phyloP scores from a whole-genome alignment of 2,797 vertebrate species.

The Sphaeramia orbicularis region DNA sequence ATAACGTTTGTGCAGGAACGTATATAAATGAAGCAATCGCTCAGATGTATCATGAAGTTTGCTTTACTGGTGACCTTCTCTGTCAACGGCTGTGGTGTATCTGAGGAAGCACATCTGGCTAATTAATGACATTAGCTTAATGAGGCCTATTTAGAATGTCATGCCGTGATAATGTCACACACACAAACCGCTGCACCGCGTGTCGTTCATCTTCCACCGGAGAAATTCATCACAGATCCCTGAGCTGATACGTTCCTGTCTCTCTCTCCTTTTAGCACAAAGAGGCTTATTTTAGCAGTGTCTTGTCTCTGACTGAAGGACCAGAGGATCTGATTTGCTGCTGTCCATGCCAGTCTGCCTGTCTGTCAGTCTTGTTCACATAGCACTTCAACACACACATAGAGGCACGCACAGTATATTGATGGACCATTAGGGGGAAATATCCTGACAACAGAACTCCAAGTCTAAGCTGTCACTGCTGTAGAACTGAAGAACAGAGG shows the following conservation, averaged over 20 bases:
- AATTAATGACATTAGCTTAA: slow-evolving; percentile 83
- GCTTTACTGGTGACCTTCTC: slow-evolving; percentile 69
- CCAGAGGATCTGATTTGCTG: slow-evolving; percentile 61
- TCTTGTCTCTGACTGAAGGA: slow-evolving; percentile 37
- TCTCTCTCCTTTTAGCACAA: slow-evolving; percentile 10
- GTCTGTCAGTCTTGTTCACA: slow-evolving; percentile 60
- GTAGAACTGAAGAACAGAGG: neutral
- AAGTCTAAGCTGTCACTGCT: slow-evolving; percentile 39
- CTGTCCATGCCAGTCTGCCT: slow-evolving; percentile 50
- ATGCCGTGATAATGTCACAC: slow-evolving; percentile 68
- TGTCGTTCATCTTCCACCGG: slow-evolving; percentile 59
- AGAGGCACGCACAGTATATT: slow-evolving; percentile 27
- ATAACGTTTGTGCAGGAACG: slow-evolving; percentile 47
- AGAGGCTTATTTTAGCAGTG: slow-evolving; percentile 61
- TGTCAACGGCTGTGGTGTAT: slow-evolving; percentile 60
- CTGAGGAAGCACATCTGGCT: slow-evolving; percentile 76
- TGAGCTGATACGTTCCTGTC: slow-evolving; percentile 55
- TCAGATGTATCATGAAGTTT: slow-evolving; percentile 58
- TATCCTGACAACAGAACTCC: slow-evolving; percentile 40
- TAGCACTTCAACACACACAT: slow-evolving; percentile 6
- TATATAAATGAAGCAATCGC: slow-evolving; percentile 55
- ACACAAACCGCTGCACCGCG: slow-evolving; percentile 19
- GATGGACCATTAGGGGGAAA: slow-evolving; percentile 61
- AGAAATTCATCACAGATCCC: slow-evolving; percentile 70
- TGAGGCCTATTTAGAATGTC: slow-evolving; percentile 79